A percentile compares a stretch with the other conserved stretches of the same genome.
phyloP scores from a whole-genome alignment of 2,113 vertebrate genomes.

The Catagonus wagneri region DNA sequence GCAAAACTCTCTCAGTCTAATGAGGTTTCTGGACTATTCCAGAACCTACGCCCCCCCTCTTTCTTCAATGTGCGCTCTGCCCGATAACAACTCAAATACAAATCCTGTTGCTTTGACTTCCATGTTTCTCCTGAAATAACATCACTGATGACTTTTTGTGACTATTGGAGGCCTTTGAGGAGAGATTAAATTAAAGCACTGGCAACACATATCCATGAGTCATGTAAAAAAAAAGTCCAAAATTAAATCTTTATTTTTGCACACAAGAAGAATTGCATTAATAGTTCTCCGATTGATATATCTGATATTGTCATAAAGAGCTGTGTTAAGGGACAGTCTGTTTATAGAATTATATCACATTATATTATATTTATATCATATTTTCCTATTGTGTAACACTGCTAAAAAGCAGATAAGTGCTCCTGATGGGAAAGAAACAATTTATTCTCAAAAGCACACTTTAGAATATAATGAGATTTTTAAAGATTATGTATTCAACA shows the following conservation, averaged over 20 bases:
- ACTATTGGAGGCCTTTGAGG: background rate
- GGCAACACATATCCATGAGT: slow-evolving; percentile 24
- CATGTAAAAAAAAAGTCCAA: slow-evolving; percentile 9
- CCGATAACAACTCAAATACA: background rate
- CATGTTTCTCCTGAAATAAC: slow-evolving; percentile 45
- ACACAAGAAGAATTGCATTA: slow-evolving; percentile 39
- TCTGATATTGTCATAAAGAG: slow-evolving; percentile 10
- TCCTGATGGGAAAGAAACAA: slow-evolving; percentile 40
- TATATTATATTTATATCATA: background rate
- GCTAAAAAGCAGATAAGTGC: slow-evolving; percentile 31
- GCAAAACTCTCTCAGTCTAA: slow-evolving; percentile 11
- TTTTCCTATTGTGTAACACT: slow-evolving; percentile 41
- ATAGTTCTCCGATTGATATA: background rate
- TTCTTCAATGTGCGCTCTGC: background rate
- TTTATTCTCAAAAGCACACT: slow-evolving; percentile 38
- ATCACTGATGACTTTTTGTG: slow-evolving; percentile 26
- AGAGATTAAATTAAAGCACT: slow-evolving; percentile 42
- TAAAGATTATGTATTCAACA: slow-evolving; percentile 42
- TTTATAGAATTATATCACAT: slow-evolving; percentile 16
- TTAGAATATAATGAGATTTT: background rate
- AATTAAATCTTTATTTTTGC: slow-evolving; percentile 41
- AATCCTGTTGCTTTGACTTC: background rate
- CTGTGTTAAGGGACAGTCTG: background rate
- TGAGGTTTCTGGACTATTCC: slow-evolving; percentile 17
- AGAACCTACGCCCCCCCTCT: background rate